These are phyloP conservation scores for Tetrapedia diversipes DNA, from an alignment of 2,888 invertebrate genomes.

Conservation along the genomic window DNA sequence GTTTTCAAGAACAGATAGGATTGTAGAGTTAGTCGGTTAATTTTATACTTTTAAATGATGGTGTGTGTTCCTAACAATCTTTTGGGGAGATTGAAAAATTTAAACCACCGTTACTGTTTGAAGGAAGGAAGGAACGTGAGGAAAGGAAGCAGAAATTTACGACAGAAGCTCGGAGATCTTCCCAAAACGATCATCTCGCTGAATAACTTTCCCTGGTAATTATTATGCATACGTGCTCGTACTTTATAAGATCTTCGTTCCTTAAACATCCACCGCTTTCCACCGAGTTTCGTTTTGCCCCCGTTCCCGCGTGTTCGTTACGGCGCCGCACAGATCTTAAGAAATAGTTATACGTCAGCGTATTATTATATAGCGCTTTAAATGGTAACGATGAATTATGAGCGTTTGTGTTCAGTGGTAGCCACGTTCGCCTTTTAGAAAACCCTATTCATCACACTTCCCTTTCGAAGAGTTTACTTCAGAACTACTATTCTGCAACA, in stretches of 20 bases:
- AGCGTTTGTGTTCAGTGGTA: conserved; percentile 71
- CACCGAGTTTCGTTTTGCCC: conserved; percentile 48
- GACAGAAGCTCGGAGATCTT: conserved; percentile 33
- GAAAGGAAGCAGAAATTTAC: neutral
- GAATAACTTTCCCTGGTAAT: conserved; percentile 63
- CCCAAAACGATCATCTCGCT: conserved; percentile 50
- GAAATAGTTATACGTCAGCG: conserved; percentile 76
- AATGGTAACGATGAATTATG: conserved; percentile 80
- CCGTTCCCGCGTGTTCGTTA: conserved; percentile 31
- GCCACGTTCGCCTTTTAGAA: conserved; percentile 77
- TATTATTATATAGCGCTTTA: conserved; percentile 80
- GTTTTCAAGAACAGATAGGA: no score
- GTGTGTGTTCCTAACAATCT: no score
- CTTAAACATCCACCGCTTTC: conserved; percentile 54
- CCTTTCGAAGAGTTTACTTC: conserved; percentile 17
- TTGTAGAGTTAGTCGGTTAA: no score
- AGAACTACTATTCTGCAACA: no score
- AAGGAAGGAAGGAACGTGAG: neutral
- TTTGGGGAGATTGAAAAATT: no score
- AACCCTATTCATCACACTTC: conserved; percentile 49
- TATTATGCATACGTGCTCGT: conserved; percentile 58
- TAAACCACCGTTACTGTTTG: no score
- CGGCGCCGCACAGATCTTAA: conserved; percentile 69
- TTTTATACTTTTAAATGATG: no score
- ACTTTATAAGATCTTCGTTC: conserved; percentile 60